Percentiles rank a stretch among this genome's conserved stretches.
phyloP scores from a whole-genome alignment of 1,140 invertebrate genomes.

The Drosophila persimilis region DNA sequence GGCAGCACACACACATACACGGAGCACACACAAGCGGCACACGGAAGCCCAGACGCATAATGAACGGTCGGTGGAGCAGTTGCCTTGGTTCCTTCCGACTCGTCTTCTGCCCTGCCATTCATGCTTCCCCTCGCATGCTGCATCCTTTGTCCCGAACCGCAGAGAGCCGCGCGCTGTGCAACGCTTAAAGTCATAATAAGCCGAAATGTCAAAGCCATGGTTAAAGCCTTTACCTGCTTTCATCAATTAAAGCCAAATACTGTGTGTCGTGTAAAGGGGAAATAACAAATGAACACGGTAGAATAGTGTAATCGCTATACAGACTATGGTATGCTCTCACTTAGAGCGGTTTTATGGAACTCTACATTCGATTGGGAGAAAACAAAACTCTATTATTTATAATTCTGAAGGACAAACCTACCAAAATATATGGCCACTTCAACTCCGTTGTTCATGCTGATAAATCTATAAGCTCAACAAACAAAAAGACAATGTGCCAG shows the following conservation, averaged over 20 bases:
- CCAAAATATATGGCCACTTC: too few species aligned
- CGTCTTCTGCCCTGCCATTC: constrained; percentile 41
- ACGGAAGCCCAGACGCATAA: constrained; percentile 45
- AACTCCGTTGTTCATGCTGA: too few species aligned
- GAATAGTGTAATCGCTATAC: too few species aligned
- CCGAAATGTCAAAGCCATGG: constrained; percentile 18
- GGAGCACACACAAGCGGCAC: constrained; percentile 10
- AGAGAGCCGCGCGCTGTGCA: too few species aligned
- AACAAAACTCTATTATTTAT: too few species aligned
- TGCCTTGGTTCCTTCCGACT: constrained; percentile 64
- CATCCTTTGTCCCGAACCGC: constrained; percentile 11
- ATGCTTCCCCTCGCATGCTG: constrained; percentile 19
- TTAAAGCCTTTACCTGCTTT: constrained; percentile 34
- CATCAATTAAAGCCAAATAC: constrained; percentile 64
- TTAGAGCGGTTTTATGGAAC: too few species aligned
- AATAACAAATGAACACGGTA: not conserved
- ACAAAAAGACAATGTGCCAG: too few species aligned
- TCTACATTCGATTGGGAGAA: too few species aligned
- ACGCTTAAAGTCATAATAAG: constrained; percentile 16
- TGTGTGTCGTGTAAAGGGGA: constrained; percentile 36
- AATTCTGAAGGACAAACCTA: too few species aligned
- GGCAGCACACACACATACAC: constrained; percentile 5
- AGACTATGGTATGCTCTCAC: too few species aligned
- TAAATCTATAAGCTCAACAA: too few species aligned
- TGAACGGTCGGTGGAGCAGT: constrained; percentile 60